These are phyloP conservation scores for Otolemur garnettii DNA, from an alignment of 2,113 vertebrate species.

Conservation along the genomic window DNA sequence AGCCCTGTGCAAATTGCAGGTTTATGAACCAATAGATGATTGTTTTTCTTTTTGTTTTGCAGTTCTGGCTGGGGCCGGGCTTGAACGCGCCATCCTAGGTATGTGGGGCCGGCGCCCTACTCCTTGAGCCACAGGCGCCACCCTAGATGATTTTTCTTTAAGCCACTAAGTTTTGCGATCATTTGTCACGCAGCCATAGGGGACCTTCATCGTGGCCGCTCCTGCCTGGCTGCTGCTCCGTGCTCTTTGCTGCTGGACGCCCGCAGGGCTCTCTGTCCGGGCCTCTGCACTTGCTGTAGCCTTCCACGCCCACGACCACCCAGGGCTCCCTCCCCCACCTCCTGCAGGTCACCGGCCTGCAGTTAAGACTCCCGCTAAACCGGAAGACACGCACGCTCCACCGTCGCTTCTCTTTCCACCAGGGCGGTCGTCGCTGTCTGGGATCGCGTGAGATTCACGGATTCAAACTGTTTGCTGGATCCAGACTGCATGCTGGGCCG, in stretches of 20 bases:
- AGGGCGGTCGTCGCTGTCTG: not conserved
- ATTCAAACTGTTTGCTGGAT: not conserved
- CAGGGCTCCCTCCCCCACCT: no score
- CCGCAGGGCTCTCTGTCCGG: not conserved
- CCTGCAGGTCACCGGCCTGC: not conserved
- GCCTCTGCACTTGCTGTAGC: not conserved
- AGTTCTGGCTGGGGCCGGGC: no score
- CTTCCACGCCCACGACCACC: not conserved
- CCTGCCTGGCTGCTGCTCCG: not conserved
- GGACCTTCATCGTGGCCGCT: not conserved
- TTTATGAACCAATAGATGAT: not conserved
- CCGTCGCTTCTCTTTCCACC: not conserved
- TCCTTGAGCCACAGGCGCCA: no score
- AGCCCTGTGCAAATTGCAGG: not conserved
- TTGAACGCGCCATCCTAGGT: no score
- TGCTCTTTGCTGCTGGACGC: not conserved
- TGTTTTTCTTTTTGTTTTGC: no score
- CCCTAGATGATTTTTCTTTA: not conserved
- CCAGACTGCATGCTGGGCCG: not conserved
- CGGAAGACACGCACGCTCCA: not conserved
- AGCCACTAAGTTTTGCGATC: not conserved
- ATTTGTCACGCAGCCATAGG: not conserved
- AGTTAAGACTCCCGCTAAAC: slow-evolving; percentile 32
- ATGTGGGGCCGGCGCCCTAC: no score
- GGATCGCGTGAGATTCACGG: not conserved